A percentile compares a stretch with the other conserved stretches of the same genome.
Evolutionary conservation across 2,888 invertebrate species (phyloP).

Genomic region (Lomographa bimaculata): DNA sequence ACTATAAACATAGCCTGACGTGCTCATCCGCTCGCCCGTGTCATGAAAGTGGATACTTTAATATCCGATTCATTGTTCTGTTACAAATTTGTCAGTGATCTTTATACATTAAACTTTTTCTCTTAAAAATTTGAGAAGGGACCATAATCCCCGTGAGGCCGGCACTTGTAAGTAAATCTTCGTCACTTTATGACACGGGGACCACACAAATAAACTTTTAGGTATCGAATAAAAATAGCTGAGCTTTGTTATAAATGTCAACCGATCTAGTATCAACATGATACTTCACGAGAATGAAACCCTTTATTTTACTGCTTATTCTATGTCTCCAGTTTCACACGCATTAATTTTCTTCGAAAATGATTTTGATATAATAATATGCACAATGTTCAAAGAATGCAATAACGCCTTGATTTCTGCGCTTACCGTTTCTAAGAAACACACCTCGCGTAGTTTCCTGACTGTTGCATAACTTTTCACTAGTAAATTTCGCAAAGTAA

Average conservation of each 20-base stretch:
- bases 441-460: slow-evolving; percentile 15
- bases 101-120: slow-evolving; percentile 80
- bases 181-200: slow-evolving; percentile 59
- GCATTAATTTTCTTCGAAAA: slow-evolving; percentile 31
- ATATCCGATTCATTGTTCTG: slow-evolving; percentile 83
- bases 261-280: slow-evolving; percentile 22
- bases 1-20: slow-evolving; percentile 53
- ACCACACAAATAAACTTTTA: slow-evolving; percentile 74
- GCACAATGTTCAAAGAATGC: slow-evolving; percentile 41
- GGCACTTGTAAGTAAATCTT: slow-evolving; percentile 71
- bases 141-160: slow-evolving; percentile 73
- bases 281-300: slow-evolving; percentile 8
- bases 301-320: slow-evolving; percentile 31
- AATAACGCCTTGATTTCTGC: slow-evolving; percentile 37
- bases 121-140: slow-evolving; percentile 75
- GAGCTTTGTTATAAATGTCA: slow-evolving; percentile 18
- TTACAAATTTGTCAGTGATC: slow-evolving; percentile 84
- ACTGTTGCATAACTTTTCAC: slow-evolving; percentile 19
- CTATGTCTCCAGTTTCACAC: slow-evolving; percentile 25
- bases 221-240: slow-evolving; percentile 33
- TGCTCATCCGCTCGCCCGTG: slow-evolving; percentile 74
- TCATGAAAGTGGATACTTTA: slow-evolving; percentile 81
- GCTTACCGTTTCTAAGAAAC: slow-evolving; percentile 22
- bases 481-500: slow-evolving; percentile 17
- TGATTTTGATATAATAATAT: too few relatives aligned